Base-by-base conservation (phyloP, 2,113 vertebrate genomes). In the Trichomycterus rosablanca region DNA sequence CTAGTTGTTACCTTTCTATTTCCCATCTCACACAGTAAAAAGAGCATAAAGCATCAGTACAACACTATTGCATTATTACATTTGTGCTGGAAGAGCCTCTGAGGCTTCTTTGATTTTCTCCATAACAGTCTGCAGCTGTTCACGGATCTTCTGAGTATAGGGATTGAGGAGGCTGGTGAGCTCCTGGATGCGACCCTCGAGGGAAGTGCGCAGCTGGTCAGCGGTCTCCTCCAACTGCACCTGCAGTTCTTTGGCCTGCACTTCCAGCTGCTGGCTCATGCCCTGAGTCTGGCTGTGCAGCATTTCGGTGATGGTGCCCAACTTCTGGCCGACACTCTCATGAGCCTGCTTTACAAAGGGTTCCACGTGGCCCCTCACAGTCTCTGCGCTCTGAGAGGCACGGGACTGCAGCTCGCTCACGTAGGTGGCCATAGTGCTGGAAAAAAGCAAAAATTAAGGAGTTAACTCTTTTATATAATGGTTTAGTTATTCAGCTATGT, bases 141-240 rank as follows among this genome's bases (percentile, higher is more conserved):
- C 76, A 2, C 83, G 77, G 74, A 92, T 34, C 43, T 86, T 74
- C 39, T 76, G 24, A 34, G 83, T 71, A 1, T 76, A 74, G 7
- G 88, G 86, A 9, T 77, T 20, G 26, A 91, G 10, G 67, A 86
- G 24, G 10, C 77, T 63, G 18, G 73, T 78, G 19, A 91, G 66
- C 70, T 83, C 79, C 0, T 89, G 83, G 1, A 86, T 54, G 42
- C 76, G 78, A 23, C 79, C 81, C 11, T 87, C 83, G 49, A 91
- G 32, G 46, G 78, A 67, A 61, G 37, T 66, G 37, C 84, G 82
- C 7, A 89, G 68, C 0, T 78, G 75, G 45, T 85, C 48, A 0
- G 81, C 78, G 0, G 79, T 83, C 68, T 77, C 28, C 66, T 86
- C 83, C 69, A 90, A 45, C 53, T 88, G 84, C 24, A 66, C 59